These are phyloP conservation scores for Actinia tenebrosa DNA, from an alignment of 64 coral and sea anemone species.

Conservation along the genomic window DNA sequence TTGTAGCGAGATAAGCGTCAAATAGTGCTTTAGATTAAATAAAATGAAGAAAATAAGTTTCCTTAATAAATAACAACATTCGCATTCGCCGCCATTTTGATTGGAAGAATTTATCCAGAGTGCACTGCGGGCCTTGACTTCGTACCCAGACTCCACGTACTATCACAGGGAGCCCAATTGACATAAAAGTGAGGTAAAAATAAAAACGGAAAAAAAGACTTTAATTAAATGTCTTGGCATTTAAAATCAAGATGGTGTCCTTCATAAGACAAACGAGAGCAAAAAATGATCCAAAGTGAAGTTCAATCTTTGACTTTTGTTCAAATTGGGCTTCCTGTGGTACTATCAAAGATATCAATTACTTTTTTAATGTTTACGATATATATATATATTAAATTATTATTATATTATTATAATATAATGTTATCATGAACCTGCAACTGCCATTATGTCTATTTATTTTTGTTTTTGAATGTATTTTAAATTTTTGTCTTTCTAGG, in stretches of 20 bases:
- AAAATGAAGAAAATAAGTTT: not conserved
- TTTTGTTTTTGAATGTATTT: not conserved
- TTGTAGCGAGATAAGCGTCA: not conserved
- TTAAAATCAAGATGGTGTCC: no score
- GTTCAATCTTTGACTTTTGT: no score
- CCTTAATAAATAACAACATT: conserved; percentile 8
- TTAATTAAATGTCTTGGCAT: not conserved
- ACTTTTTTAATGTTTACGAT: not conserved
- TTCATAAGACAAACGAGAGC: no score
- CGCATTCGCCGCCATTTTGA: conserved; percentile 34
- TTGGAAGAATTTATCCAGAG: not conserved
- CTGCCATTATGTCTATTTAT: not conserved
- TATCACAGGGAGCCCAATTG: not conserved
- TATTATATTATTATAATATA: no score
- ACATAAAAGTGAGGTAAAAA: no score
- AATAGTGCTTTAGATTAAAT: not conserved
- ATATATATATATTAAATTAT: no score
- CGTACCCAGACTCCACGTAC: not conserved
- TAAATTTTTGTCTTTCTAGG: not conserved
- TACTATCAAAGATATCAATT: not conserved
- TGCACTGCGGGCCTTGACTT: not conserved
- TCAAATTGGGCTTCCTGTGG: no score
- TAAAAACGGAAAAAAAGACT: not conserved
- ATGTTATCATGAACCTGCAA: no score
- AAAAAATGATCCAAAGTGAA: no score